Conservation (phyloP, 2,888 invertebrate species). For the Caenorhabditis imperialis region DNA sequence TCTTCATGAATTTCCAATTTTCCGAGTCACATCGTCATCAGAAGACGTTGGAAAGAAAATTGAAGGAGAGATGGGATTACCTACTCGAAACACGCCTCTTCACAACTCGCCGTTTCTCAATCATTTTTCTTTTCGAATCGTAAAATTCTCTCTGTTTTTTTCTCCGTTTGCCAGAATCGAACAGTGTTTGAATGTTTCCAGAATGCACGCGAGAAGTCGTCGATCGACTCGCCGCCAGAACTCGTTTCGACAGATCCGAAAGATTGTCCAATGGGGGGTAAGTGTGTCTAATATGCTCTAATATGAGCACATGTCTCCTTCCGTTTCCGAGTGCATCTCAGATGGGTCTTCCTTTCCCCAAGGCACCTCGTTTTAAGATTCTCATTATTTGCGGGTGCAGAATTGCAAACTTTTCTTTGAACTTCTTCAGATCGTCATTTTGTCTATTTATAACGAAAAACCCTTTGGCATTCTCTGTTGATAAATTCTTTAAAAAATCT, state of each 20-base stretch:
- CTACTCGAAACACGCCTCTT: conserved; percentile 35
- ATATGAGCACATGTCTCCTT: conserved; percentile 15
- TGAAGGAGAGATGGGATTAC: conserved; percentile 28
- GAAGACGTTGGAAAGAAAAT: conserved; percentile 7
- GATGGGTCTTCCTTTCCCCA: conserved; percentile 12
- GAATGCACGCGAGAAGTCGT: conserved; percentile 41
- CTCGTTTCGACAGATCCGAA: conserved; percentile 53
- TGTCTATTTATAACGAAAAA: too few species aligned
- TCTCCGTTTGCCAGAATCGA: not conserved
- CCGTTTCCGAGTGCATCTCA: conserved; percentile 33
- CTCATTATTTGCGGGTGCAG: too few species aligned
- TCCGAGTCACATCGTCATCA: too few species aligned
- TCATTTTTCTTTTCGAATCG: not conserved
- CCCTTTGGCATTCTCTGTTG: too few species aligned
- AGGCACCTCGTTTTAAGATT: too few species aligned
- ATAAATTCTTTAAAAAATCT: too few species aligned
- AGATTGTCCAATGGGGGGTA: conserved; percentile 54
- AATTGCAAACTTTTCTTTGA: too few species aligned
- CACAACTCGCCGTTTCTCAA: conserved; percentile 7
- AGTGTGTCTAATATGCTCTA: too few species aligned
- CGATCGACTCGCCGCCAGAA: conserved; percentile 41
- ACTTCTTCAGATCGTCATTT: too few species aligned
- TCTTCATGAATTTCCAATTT: conserved; percentile 25
- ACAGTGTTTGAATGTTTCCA: not conserved
- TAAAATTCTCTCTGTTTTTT: not conserved